Conservation (phyloP, 2,797 vertebrate genomes). For the Danio albolineatus region DNA sequence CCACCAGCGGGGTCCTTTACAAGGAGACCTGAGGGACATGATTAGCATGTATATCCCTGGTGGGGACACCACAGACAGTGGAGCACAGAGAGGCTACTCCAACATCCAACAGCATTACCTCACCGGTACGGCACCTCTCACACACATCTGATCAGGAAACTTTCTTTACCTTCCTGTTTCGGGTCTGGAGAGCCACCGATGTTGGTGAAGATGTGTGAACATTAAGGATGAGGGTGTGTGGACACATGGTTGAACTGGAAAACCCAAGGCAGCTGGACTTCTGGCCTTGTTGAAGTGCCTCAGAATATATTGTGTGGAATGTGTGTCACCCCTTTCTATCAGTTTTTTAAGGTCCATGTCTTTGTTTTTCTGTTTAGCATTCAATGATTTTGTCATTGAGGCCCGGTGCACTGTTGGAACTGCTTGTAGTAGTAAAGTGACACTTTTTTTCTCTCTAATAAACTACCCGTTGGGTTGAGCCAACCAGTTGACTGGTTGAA, state of each 20-base stretch:
- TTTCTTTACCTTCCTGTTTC: background rate
- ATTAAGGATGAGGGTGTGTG: slow-evolving; percentile 40
- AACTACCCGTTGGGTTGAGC: background rate
- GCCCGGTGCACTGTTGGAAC: slow-evolving; percentile 31
- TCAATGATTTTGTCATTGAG: slow-evolving; percentile 5
- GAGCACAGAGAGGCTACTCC: slow-evolving; percentile 68
- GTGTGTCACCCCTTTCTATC: slow-evolving; percentile 9
- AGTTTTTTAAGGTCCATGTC: slow-evolving; percentile 17
- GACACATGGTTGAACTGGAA: slow-evolving; percentile 29
- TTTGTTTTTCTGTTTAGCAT: slow-evolving; percentile 7
- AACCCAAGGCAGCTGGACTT: slow-evolving; percentile 29
- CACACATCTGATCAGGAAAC: slow-evolving; percentile 60
- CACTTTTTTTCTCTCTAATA: background rate
- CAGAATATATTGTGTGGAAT: slow-evolving; percentile 20
- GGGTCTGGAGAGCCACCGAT: slow-evolving; percentile 10
- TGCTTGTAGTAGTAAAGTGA: background rate
- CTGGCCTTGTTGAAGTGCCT: slow-evolving; percentile 44
- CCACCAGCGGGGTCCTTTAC: slow-evolving; percentile 61
- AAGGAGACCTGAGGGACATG: slow-evolving; percentile 67
- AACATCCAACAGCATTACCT: slow-evolving; percentile 65
- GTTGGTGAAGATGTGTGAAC: slow-evolving; percentile 18
- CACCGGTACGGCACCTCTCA: slow-evolving; percentile 59
- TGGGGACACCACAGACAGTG: slow-evolving; percentile 58
- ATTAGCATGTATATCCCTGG: slow-evolving; percentile 66
- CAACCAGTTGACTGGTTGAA: background rate